Evolutionary conservation across 2,113 vertebrate species (phyloP).

Genomic region (Solea senegalensis): DNA sequence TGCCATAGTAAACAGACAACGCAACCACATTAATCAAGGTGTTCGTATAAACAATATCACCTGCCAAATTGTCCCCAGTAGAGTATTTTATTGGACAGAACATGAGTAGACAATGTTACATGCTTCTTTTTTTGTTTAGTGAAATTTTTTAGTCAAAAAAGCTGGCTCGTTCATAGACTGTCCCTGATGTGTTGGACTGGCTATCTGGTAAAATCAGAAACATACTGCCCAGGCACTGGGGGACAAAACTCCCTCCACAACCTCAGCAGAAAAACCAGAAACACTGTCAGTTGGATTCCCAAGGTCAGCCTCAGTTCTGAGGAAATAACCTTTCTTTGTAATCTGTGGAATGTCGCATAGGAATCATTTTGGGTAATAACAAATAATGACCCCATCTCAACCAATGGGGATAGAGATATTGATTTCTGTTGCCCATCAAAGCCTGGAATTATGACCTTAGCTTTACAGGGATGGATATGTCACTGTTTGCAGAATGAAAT

Average conservation of each 20-base stretch:
- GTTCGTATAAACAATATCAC: not conserved
- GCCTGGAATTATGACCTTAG: conserved; percentile 64
- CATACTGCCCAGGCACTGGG: too few species aligned
- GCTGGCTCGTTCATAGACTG: not conserved
- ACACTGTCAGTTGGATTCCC: conserved; percentile 18
- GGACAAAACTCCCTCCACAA: not conserved
- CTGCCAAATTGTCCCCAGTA: not conserved
- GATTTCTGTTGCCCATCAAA: conserved; percentile 64
- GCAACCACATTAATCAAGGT: not conserved
- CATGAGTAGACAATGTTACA: too few species aligned
- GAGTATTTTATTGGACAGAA: not conserved
- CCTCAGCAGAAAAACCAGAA: not conserved
- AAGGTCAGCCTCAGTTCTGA: conserved; percentile 60
- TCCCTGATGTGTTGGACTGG: not conserved
- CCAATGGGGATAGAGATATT: conserved; percentile 64
- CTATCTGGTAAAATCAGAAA: not conserved
- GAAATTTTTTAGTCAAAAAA: not conserved
- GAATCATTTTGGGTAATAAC: conserved; percentile 76
- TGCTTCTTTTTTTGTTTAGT: too few species aligned
- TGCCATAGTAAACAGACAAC: too few species aligned
- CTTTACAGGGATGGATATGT: conserved; percentile 61
- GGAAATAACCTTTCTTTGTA: conserved; percentile 60
- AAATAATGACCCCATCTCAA: conserved; percentile 71
- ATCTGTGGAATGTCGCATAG: conserved; percentile 56
- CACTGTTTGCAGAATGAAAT: conserved; percentile 44